A percentile compares a stretch with the other conserved stretches of the same genome.
These are phyloP conservation scores for Lasioglossum leucozonium DNA, from an alignment of 2,888 invertebrate species.

Conservation along the genomic window DNA sequence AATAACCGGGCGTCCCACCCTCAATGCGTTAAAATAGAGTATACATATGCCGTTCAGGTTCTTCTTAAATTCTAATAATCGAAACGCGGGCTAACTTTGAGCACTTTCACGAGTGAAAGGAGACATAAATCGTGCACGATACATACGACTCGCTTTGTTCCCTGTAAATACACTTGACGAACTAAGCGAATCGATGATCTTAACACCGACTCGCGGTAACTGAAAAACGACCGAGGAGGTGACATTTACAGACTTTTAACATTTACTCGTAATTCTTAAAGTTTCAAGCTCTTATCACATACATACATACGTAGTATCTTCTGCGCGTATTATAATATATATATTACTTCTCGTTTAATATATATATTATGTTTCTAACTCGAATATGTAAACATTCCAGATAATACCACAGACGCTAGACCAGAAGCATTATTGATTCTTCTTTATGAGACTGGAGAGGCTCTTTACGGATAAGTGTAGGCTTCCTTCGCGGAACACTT, in stretches of 20 bases:
- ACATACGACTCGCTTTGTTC: slow-evolving; percentile 48
- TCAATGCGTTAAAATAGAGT: slow-evolving; percentile 34
- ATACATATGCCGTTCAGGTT: slow-evolving; percentile 20
- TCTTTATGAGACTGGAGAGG: slow-evolving; percentile 43
- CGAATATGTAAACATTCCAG: slow-evolving; percentile 55
- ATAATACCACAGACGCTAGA: slow-evolving; percentile 52
- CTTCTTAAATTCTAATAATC: slow-evolving; percentile 29
- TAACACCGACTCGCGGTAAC: slow-evolving; percentile 55
- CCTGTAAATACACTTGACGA: slow-evolving; percentile 37
- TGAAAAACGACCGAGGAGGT: slow-evolving; percentile 50
- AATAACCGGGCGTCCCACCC: slow-evolving; percentile 14
- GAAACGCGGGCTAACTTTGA: slow-evolving; percentile 45
- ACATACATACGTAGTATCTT: slow-evolving; percentile 50
- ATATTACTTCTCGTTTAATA: slow-evolving; percentile 55
- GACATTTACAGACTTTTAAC: slow-evolving; percentile 63
- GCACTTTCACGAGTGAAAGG: slow-evolving; percentile 53
- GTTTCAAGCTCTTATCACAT: slow-evolving; percentile 61
- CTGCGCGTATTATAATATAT: slow-evolving; percentile 58
- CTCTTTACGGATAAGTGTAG: slow-evolving; percentile 38
- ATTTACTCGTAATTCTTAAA: slow-evolving; percentile 59
- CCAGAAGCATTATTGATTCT: slow-evolving; percentile 43
- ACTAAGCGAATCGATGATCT: slow-evolving; percentile 42
- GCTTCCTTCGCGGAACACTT: slow-evolving; percentile 40
- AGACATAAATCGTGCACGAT: slow-evolving; percentile 65
- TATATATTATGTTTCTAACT: slow-evolving; percentile 47